Evolutionary conservation across 2,888 invertebrate species (phyloP).

Genomic region (Villa cingulata): DNA sequence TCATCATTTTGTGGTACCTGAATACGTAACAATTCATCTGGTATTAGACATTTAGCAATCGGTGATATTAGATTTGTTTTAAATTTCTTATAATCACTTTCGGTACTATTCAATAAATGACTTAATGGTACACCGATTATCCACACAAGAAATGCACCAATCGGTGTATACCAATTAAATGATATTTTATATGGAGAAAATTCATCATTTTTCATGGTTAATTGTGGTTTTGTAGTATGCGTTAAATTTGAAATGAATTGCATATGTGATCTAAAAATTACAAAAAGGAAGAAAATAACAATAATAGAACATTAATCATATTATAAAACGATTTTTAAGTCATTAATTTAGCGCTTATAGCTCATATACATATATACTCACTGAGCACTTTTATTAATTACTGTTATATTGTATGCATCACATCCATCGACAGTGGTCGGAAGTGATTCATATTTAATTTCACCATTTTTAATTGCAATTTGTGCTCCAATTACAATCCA

Average conservation of each 20-base stretch:
- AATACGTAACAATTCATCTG: constrained; percentile 4
- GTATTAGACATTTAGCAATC: constrained; percentile 14
- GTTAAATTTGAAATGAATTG: too few relatives aligned
- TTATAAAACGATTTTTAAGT: too few relatives aligned
- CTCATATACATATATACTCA: too few relatives aligned
- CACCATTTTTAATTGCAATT: constrained; percentile 21
- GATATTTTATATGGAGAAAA: constrained; percentile 43
- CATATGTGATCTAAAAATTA: too few relatives aligned
- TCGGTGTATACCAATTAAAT: constrained; percentile 45
- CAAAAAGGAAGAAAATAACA: too few relatives aligned
- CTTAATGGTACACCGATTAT: constrained; percentile 42
- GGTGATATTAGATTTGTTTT: constrained; percentile 28
- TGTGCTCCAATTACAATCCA: constrained; percentile 29
- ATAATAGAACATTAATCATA: too few relatives aligned
- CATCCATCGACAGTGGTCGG: constrained; percentile 26
- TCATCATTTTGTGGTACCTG: constrained; percentile 5
- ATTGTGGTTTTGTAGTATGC: too few relatives aligned
- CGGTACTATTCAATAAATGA: constrained; percentile 34
- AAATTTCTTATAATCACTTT: constrained; percentile 17
- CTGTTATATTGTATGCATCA: constrained; percentile 18
- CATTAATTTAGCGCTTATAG: too few relatives aligned
- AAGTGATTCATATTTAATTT: constrained; percentile 22
- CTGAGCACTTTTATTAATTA: not conserved
- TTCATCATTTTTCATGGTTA: too few relatives aligned
- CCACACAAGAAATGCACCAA: constrained; percentile 40